phyloP scores from a whole-genome alignment of 2,888 invertebrate genomes.

The Morpho deidamia region DNA sequence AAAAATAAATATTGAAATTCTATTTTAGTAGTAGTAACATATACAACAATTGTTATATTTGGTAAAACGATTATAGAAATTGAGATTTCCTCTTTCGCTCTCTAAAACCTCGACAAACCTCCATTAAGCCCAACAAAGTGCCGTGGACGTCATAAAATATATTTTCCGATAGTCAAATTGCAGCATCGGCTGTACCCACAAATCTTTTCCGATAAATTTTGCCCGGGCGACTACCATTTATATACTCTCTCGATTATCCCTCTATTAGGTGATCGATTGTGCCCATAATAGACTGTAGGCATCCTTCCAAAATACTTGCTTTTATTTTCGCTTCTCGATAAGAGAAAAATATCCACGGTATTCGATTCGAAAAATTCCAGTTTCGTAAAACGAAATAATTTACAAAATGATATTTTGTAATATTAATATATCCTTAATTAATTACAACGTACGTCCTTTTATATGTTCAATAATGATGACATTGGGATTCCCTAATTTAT shows the following conservation, averaged over 20 bases:
- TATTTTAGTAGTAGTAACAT: background rate
- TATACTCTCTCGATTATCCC: conserved; percentile 36
- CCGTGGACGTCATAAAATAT: conserved; percentile 67
- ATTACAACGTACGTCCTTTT: no score
- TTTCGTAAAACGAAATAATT: no score
- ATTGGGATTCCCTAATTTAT: no score
- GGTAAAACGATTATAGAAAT: background rate
- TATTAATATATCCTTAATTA: no score
- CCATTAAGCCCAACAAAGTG: conserved; percentile 60
- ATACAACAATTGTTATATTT: background rate
- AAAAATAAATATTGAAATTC: no score
- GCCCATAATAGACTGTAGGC: conserved; percentile 17
- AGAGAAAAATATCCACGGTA: background rate
- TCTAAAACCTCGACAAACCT: conserved; percentile 39
- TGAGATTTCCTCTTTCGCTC: conserved; percentile 23
- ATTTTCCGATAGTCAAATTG: conserved; percentile 73
- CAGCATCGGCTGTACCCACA: conserved; percentile 61
- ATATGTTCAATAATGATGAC: no score
- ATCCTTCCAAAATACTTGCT: conserved; percentile 16
- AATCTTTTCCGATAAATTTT: conserved; percentile 71
- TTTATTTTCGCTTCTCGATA: conserved; percentile 6
- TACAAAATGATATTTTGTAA: no score
- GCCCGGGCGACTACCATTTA: conserved; percentile 38
- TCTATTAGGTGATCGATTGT: conserved; percentile 27
- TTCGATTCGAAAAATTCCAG: background rate